phyloP scores from a whole-genome alignment of 2,113 vertebrate genomes.

The Aramus guarauna region DNA sequence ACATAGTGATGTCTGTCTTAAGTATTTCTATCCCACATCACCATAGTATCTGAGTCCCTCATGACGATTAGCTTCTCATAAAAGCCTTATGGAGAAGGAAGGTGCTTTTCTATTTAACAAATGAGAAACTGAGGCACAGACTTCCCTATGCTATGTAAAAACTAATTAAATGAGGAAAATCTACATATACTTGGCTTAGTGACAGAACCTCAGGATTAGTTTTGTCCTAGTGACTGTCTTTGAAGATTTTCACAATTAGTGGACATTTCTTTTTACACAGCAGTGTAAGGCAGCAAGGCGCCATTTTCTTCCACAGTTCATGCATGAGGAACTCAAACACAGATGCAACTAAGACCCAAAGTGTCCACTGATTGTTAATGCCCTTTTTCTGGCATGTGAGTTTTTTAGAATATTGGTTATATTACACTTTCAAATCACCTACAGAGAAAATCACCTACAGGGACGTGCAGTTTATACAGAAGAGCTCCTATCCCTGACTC shows the following conservation, averaged over 20 bases:
- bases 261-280: not conserved
- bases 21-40: not conserved
- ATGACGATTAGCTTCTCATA: not conserved
- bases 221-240: not conserved
- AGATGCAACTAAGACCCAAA: not conserved
- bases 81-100: not conserved
- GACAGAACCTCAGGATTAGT: not conserved
- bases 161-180: not conserved
- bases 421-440: not conserved
- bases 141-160: not conserved
- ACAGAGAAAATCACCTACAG: not conserved
- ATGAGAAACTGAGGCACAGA: not conserved
- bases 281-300: not conserved
- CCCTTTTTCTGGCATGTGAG: not conserved
- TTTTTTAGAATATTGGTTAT: not conserved
- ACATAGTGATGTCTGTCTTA: not conserved
- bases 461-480: not conserved
- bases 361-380: not conserved
- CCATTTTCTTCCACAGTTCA: not conserved
- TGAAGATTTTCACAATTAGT: not conserved
- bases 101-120: not conserved
- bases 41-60: not conserved
- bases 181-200: not conserved
- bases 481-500: not conserved
- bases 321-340: not conserved